Evolutionary conservation across 2,113 vertebrate species (phyloP).

Genomic region (Mirza zaza): DNA sequence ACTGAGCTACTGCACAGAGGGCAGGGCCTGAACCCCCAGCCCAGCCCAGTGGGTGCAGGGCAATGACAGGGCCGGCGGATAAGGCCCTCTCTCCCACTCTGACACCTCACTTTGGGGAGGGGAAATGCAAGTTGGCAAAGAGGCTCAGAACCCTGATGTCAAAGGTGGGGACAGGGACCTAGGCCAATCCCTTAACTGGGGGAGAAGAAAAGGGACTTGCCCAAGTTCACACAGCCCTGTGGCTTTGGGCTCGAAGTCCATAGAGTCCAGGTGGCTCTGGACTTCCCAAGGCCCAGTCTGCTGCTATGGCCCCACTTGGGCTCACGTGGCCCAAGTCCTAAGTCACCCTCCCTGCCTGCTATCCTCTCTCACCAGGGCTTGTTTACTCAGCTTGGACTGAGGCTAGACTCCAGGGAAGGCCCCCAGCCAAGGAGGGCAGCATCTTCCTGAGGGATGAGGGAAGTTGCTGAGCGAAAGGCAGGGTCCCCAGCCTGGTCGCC

Average conservation of each 20-base stretch:
- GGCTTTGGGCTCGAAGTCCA: not conserved
- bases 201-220: not conserved
- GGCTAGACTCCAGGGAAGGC: not conserved
- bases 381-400: not conserved
- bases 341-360: not conserved
- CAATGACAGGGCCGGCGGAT: not conserved
- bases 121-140: not conserved
- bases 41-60: not conserved
- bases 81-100: not conserved
- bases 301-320: not conserved
- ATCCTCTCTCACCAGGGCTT: not conserved
- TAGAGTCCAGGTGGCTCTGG: not conserved
- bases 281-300: not conserved
- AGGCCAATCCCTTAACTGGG: not conserved
- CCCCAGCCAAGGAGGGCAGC: not conserved
- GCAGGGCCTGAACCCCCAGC: not conserved
- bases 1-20: not conserved
- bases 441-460: not conserved
- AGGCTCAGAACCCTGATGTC: not conserved
- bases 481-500: not conserved
- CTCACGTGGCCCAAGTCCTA: not conserved
- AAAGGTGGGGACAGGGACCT: not conserved
- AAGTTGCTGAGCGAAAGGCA: not conserved
- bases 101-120: not conserved
- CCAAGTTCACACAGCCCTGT: not conserved